Evolutionary conservation across 2,113 vertebrate species (phyloP), one percentile per base, ranked within the genome.

Genomic region (Rhinoptilus africanus): DNA sequence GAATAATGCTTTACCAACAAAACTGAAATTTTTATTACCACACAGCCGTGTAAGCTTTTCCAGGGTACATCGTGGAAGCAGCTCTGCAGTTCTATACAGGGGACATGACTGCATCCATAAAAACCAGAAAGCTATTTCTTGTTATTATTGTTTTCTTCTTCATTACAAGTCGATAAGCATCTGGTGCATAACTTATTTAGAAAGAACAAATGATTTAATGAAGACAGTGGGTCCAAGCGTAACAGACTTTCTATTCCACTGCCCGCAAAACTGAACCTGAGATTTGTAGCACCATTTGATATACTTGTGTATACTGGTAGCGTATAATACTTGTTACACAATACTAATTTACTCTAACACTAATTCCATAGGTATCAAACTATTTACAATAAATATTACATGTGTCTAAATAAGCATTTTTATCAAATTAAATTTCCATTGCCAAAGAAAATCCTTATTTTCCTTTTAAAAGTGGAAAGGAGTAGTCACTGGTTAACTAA

Each of bases 181-280:
- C 32, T 47, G 22, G 50, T 59, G 18, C 3, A 17, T 8, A 68
- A 63, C 23, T 71, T 45, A 19, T 1, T 69, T 35, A 6, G 76
- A 75, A 72, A 21, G 20, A 66, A 22, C 6, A 51, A 71, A 43
- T 28, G 9, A 63, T 30, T 53, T 68, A 26, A 48, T 14, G 47
- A 77, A 80, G 63, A 43, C 8, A 68, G 7, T 20, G 5, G 2
- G 27, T 77, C 32, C n/a, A 54, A 81, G 41, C 4, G 0, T 62
- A 80, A 72, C 10, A 75, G 19, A 51, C 16, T 84, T 84, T 39
- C 41, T 63, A 59, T 15, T 88, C 37, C 43, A 66, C 10, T 41
- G 9, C 24, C 8, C 19, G 39, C 21, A 91, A 91, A 90, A 75
- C 0, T 0, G 0, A 76, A 68, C 21, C 4, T 8, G 12, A 63